Evolutionary conservation across 1,140 invertebrate genomes (phyloP).

Genomic region (Euura lappo): DNA sequence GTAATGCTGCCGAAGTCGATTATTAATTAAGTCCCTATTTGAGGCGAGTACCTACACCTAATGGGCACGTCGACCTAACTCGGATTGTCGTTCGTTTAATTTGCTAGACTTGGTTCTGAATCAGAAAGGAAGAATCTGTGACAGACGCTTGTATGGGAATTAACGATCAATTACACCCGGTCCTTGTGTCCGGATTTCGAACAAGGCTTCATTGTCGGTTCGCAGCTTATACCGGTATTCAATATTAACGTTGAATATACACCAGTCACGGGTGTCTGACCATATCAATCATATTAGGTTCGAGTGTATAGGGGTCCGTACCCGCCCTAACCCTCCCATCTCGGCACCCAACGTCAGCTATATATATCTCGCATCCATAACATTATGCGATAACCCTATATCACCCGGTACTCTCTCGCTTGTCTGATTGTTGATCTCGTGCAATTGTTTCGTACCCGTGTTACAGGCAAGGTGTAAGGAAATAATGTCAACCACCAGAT

Average conservation of each 20-base stretch:
- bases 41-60: too few species aligned
- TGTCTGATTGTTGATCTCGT: neutral
- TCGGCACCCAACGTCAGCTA: neutral
- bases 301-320: neutral
- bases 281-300: neutral
- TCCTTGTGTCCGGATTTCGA: neutral
- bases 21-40: neutral
- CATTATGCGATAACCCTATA: too few species aligned
- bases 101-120: neutral
- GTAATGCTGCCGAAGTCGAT: neutral
- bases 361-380: neutral
- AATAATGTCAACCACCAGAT: too few species aligned
- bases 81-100: neutral
- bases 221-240: neutral
- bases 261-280: conserved; percentile 1
- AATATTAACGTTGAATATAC: neutral
- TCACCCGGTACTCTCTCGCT: neutral
- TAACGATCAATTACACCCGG: neutral
- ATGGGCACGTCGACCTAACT: too few species aligned
- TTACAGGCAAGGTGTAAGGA: too few species aligned
- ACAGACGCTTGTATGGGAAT: neutral
- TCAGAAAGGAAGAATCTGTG: neutral
- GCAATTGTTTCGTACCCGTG: neutral
- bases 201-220: neutral
- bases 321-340: neutral